phyloP scores from a whole-genome alignment of 2,113 vertebrate genomes.

The Erpornis zantholeuca region DNA sequence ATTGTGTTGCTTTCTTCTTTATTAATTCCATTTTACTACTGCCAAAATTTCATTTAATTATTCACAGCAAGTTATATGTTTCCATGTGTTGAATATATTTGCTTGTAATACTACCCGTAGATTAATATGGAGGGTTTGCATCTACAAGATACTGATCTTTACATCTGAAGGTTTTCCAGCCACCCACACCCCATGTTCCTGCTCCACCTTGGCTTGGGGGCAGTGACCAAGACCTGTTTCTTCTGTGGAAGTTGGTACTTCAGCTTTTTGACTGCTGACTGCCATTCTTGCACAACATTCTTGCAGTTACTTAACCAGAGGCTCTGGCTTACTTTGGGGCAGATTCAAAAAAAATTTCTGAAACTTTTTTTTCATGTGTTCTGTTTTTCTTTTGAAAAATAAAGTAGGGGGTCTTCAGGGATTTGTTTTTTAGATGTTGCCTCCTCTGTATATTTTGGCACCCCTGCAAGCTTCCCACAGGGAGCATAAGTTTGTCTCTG shows the following conservation, averaged over 20 bases:
- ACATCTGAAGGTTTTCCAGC: not conserved
- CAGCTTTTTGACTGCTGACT: not conserved
- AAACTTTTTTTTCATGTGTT: not conserved
- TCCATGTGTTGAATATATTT: not conserved
- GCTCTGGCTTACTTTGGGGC: not conserved
- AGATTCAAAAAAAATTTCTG: not conserved
- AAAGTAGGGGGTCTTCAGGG: not conserved
- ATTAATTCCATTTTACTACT: not conserved
- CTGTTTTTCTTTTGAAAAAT: not conserved
- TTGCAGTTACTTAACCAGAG: not conserved
- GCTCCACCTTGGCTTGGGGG: not conserved
- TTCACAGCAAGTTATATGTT: not conserved
- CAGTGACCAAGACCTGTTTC: not conserved
- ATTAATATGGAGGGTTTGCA: not conserved
- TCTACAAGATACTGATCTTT: not conserved
- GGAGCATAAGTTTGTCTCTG: not conserved
- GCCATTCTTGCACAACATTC: not conserved
- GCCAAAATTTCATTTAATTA: not conserved
- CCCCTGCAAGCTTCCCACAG: not conserved
- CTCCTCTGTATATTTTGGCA: conserved; percentile 42
- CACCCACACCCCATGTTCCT: not conserved
- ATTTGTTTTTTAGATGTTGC: not conserved
- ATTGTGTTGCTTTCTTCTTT: not conserved
- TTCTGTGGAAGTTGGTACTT: not conserved
- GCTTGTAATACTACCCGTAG: not conserved